These are phyloP conservation scores for Phalera bucephala DNA, from an alignment of 2,888 invertebrate species.

Conservation along the genomic window DNA sequence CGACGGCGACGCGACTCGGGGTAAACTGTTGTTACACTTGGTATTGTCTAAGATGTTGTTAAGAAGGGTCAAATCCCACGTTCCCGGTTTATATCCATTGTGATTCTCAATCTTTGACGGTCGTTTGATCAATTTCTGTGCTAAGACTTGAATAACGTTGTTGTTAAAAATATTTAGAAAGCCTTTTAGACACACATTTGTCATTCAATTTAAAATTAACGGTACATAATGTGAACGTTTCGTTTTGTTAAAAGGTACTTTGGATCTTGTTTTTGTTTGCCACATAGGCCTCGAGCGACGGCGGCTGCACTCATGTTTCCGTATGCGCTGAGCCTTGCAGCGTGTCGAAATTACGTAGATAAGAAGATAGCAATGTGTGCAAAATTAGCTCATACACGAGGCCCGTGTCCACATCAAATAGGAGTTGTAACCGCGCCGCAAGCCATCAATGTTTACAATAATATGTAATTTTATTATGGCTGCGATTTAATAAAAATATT, in stretches of 20 bases:
- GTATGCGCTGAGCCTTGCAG: not conserved
- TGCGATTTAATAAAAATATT: no score
- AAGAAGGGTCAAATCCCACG: conserved; percentile 36
- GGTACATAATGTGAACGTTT: conserved; percentile 24
- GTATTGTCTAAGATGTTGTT: conserved; percentile 64
- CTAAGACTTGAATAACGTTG: conserved; percentile 67
- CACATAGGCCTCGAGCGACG: conserved; percentile 15
- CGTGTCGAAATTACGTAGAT: no score
- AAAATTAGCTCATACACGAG: no score
- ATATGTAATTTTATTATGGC: no score
- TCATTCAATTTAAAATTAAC: conserved; percentile 33
- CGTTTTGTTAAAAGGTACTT: conserved; percentile 18
- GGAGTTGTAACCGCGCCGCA: no score
- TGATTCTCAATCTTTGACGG: conserved; percentile 29
- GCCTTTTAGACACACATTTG: conserved; percentile 47
- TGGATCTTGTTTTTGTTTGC: conserved; percentile 13
- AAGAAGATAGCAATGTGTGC: no score
- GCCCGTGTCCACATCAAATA: no score
- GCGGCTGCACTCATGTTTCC: conserved; percentile 13
- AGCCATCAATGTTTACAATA: no score
- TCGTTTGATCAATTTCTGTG: conserved; percentile 50
- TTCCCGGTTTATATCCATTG: conserved; percentile 23
- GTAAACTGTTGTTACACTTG: conserved; percentile 58
- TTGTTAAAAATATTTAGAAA: conserved; percentile 68
- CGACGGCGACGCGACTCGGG: conserved; percentile 12